These are phyloP conservation scores for Oriolus oriolus DNA, from an alignment of 2,113 vertebrate species.

Conservation along the genomic window DNA sequence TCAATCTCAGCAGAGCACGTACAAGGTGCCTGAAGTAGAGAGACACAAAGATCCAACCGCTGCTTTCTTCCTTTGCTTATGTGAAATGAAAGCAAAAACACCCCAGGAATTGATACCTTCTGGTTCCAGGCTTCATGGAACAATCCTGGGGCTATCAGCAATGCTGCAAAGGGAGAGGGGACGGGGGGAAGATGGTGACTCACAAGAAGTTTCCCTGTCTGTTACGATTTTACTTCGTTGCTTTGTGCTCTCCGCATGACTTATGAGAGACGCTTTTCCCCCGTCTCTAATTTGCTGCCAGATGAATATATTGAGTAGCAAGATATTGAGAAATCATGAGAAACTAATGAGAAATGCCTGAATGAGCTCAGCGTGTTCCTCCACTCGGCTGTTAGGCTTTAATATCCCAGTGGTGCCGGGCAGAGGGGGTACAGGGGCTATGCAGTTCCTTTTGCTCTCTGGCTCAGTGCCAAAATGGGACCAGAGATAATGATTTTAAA, in stretches of 20 bases:
- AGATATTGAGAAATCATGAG: background rate
- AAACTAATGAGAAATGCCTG: slow-evolving; percentile 5
- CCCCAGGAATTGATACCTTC: background rate
- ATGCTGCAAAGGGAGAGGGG: background rate
- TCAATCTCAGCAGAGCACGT: background rate
- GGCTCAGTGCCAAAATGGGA: background rate
- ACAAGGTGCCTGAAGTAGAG: background rate
- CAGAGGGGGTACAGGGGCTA: background rate
- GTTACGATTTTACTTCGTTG: background rate
- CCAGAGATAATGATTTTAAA: background rate
- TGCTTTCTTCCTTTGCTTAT: background rate
- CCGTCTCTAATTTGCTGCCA: slow-evolving; percentile 7
- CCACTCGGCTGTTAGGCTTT: background rate
- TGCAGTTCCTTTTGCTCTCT: background rate
- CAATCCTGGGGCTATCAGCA: background rate
- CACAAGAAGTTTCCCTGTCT: background rate
- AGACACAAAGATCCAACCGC: background rate
- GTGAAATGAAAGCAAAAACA: background rate
- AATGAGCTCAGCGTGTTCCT: background rate
- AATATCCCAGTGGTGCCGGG: background rate
- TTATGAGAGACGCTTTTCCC: background rate
- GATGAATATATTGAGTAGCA: background rate
- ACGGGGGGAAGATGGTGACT: background rate
- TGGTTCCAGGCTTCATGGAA: background rate
- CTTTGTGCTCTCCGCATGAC: background rate